Percentiles rank a stretch among this genome's conserved stretches.
Evolutionary conservation across 2,113 vertebrate genomes (phyloP).

Genomic region (rat (Rattus norvegicus)): DNA sequence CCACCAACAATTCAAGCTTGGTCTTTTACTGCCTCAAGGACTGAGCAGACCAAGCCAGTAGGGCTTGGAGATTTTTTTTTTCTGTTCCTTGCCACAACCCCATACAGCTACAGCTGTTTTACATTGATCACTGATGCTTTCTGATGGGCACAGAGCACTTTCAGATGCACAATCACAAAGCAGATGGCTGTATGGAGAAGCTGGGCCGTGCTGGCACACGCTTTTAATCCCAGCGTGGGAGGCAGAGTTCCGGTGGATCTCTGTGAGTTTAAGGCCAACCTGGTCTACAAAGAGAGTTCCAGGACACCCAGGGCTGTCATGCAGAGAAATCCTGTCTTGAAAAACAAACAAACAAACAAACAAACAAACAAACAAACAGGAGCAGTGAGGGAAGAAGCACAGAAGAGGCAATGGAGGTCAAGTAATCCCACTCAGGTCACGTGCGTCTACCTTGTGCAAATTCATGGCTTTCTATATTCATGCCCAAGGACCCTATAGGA

Average conservation of each 20-base stretch:
- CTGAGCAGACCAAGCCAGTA: not conserved
- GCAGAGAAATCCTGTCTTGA: not conserved
- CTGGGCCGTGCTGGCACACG: not conserved
- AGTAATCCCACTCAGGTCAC: not conserved
- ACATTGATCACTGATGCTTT: not conserved
- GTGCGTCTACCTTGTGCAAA: not conserved
- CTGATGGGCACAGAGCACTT: not conserved
- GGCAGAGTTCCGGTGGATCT: not conserved
- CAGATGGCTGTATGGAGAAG: not conserved
- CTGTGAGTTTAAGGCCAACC: not conserved
- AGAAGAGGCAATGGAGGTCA: slow-evolving; percentile 8
- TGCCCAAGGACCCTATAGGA: not conserved
- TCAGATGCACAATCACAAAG: not conserved
- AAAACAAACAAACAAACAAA: no score
- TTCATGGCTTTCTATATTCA: not conserved
- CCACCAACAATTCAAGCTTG: rapidly evolving
- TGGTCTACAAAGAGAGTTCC: not conserved
- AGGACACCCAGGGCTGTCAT: not conserved
- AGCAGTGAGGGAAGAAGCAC: not conserved
- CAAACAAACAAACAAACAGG: no score
- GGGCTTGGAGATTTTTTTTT: not conserved
- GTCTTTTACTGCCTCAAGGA: not conserved
- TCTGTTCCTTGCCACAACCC: not conserved
- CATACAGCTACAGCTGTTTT: not conserved
- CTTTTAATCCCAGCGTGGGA: not conserved